These are phyloP conservation scores for Griposia aprilina DNA, from an alignment of 2,888 invertebrate genomes.

Conservation along the genomic window DNA sequence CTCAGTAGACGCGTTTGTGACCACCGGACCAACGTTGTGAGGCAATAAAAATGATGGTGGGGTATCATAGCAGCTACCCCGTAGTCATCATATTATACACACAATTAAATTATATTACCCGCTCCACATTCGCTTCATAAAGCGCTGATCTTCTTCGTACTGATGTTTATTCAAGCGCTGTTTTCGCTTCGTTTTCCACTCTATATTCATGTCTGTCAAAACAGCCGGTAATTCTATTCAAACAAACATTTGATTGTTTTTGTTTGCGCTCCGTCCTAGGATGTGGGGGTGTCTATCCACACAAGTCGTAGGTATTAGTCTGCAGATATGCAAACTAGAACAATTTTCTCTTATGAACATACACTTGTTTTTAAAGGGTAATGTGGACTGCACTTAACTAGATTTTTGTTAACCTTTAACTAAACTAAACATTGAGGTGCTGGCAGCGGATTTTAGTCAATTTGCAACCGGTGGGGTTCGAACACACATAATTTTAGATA, in stretches of 20 bases:
- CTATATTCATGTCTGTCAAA: slow-evolving; percentile 38
- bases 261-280: slow-evolving; percentile 33
- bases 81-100: slow-evolving; percentile 29
- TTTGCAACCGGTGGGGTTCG: background rate
- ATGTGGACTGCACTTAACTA: background rate
- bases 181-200: slow-evolving; percentile 48
- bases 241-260: slow-evolving; percentile 45
- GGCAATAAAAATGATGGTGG: background rate
- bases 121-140: slow-evolving; percentile 45
- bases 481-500: background rate
- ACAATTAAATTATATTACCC: slow-evolving; percentile 54
- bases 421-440: background rate
- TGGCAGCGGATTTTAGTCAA: background rate
- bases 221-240: slow-evolving; percentile 49
- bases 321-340: slow-evolving; percentile 32
- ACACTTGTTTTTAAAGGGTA: background rate
- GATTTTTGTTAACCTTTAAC: background rate
- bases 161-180: slow-evolving; percentile 57
- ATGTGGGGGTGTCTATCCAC: background rate
- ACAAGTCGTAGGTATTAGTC: background rate
- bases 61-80: slow-evolving; percentile 4
- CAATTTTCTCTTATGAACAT: background rate
- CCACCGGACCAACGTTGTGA: background rate
- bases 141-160: slow-evolving; percentile 28
- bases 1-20: background rate